Conservation (phyloP, 2,888 invertebrate species). For the Biston stratarius region DNA sequence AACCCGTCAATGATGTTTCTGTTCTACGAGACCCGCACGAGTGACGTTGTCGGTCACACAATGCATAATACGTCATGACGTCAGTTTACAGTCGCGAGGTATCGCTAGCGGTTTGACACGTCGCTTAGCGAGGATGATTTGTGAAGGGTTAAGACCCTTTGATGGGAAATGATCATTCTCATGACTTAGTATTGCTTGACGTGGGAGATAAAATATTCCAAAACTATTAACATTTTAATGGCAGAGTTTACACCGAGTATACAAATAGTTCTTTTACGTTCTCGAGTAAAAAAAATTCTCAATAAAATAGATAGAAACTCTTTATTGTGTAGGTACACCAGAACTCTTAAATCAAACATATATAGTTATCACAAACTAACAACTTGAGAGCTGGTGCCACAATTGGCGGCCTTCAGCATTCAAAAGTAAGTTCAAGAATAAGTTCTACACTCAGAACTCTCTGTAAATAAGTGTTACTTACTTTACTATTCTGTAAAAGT, state of each 20-base stretch:
- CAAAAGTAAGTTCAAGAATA: no score
- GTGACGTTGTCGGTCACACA: slow-evolving; percentile 62
- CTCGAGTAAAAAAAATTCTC: no score
- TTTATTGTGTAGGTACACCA: no score
- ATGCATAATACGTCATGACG: slow-evolving; percentile 78
- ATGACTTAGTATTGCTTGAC: slow-evolving; percentile 43
- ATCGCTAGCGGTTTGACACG: slow-evolving; percentile 77
- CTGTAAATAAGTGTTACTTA: no score
- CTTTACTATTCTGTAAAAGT: background rate
- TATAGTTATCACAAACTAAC: no score
- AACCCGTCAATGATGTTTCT: slow-evolving; percentile 41
- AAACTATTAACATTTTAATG: slow-evolving; percentile 35
- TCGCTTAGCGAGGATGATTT: slow-evolving; percentile 79
- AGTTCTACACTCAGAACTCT: no score
- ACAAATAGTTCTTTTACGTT: no score
- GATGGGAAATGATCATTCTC: slow-evolving; percentile 54
- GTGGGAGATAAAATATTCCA: slow-evolving; percentile 31
- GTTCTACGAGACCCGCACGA: slow-evolving; percentile 47
- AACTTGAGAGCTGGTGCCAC: no score
- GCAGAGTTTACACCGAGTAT: background rate
- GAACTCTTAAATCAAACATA: no score
- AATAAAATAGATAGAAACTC: no score
- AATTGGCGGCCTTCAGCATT: no score
- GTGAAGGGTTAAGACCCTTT: slow-evolving; percentile 68
- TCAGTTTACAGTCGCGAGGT: slow-evolving; percentile 76